These are phyloP conservation scores for Acronicta leporina DNA, from an alignment of 2,888 invertebrate species.

Conservation along the genomic window DNA sequence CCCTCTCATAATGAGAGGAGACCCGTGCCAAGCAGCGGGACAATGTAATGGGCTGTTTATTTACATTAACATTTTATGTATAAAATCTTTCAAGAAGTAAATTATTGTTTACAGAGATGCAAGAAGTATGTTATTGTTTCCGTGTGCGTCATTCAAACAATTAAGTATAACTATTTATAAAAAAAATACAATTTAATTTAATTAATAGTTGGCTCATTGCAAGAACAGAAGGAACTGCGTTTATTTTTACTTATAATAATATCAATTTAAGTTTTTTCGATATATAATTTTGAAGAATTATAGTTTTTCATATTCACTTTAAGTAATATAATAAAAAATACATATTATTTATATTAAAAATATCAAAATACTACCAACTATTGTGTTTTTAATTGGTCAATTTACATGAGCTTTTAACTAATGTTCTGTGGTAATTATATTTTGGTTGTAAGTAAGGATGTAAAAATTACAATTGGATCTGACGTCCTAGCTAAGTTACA, in stretches of 20 bases:
- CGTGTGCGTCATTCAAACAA: conserved; percentile 32
- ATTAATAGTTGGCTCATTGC: conserved; percentile 19
- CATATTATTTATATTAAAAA: conserved; percentile 4
- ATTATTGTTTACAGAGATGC: conserved; percentile 23
- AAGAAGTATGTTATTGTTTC: conserved; percentile 33
- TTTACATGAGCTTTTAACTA: conserved; percentile 5
- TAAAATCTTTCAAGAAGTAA: too few relatives aligned
- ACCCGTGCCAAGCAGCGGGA: too few relatives aligned
- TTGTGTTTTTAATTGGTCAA: conserved; percentile 20
- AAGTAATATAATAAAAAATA: conserved; percentile 16
- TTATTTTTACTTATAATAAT: conserved; percentile 16
- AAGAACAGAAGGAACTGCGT: conserved; percentile 18
- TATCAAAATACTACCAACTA: conserved; percentile 9
- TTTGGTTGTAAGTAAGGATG: too few relatives aligned
- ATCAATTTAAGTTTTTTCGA: not conserved
- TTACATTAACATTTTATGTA: too few relatives aligned
- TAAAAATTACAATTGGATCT: too few relatives aligned
- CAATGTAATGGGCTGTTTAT: too few relatives aligned
- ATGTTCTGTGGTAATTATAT: conserved; percentile 9
- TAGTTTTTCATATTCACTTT: conserved; percentile 20
- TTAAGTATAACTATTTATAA: too few relatives aligned
- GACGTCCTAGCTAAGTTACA: too few relatives aligned
- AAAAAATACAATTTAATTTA: conserved; percentile 16
- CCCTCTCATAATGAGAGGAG: too few relatives aligned
- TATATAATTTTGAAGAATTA: too few relatives aligned